phyloP scores from a whole-genome alignment of 2,113 vertebrate species.

The Orycteropus afer region DNA sequence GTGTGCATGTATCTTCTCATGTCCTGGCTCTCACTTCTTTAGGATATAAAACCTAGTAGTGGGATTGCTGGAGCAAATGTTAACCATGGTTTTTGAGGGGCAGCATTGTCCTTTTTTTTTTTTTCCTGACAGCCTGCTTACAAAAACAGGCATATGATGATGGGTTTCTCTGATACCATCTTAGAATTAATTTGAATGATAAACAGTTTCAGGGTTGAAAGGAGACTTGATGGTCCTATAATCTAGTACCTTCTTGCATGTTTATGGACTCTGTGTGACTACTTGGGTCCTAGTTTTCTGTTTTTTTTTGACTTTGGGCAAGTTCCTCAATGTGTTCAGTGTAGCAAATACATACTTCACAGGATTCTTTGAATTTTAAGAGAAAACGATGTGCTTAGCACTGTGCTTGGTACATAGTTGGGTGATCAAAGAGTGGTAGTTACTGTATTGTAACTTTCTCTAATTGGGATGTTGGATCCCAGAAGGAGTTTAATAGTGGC shows the following conservation, averaged over 20 bases:
- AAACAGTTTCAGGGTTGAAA: not conserved
- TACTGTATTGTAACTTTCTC: not conserved
- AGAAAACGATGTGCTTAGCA: not conserved
- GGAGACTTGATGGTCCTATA: not conserved
- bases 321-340: not conserved
- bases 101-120: not conserved
- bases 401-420: not conserved
- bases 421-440: not conserved
- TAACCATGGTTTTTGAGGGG: not conserved
- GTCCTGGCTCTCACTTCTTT: too few species aligned
- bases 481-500: slow-evolving; percentile 19
- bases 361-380: not conserved
- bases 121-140: not conserved
- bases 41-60: too few species aligned
- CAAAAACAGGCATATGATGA: not conserved
- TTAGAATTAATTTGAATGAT: not conserved
- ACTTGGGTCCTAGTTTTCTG: not conserved
- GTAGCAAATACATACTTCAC: not conserved
- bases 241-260: not conserved
- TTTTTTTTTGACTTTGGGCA: not conserved
- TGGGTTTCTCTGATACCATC: not conserved
- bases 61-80: too few species aligned
- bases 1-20: too few species aligned
- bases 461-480: not conserved
- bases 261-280: not conserved